Evolutionary conservation across 2,113 vertebrate species (phyloP), one percentile per base, ranked within the genome.

Genomic region (Lepidothrix coronata): DNA sequence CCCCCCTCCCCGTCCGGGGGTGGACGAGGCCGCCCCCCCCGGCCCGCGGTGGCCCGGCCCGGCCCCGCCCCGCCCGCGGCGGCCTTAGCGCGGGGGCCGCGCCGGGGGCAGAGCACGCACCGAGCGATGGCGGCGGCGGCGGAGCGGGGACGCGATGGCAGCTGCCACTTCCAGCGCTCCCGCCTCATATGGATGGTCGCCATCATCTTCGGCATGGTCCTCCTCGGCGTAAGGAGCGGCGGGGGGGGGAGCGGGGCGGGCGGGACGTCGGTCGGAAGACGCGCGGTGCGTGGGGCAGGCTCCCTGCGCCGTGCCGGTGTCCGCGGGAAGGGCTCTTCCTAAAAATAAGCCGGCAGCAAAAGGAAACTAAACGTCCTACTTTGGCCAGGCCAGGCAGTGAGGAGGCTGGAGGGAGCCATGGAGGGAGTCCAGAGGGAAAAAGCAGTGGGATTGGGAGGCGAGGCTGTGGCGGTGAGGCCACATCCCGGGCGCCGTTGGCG

Each of bases 141-240:
- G 20, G 82, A 92, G 37, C 73, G 78, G 1, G 15, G 22, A 3
- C 82, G 89, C 7, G 95, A 95, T 67, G 95, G 92, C 78, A 96
- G 78, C 83, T 77, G 92, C 83, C 55, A 94, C 75, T 96, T 94
- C 83, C 90, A 93, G 93, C 95, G 93, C 55, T 96, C 95, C 51
- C 90, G 87, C 35, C 66, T 94, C 41, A 28, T 88, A 66, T 96
- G 75, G 75, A 96, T 94, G 95, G n/a, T 85, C 25, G 90, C 79
- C 61, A 94, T 96, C 83, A 61, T 70, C 75, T 85, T 57, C 87
- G 95, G 95, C 79, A 94, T 82, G 70, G 1, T 94, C 61, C 0
- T 85, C 25, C 95, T 96, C 33, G 95, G 90, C 18, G 95, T 96
- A 93, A 93, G 95, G 66, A 78, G 48, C 39, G 41, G 85, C 6